A percentile compares a stretch with the other conserved stretches of the same genome.
Conservation (phyloP, 2,113 vertebrate genomes). For the Phylloscopus trochiloides region DNA sequence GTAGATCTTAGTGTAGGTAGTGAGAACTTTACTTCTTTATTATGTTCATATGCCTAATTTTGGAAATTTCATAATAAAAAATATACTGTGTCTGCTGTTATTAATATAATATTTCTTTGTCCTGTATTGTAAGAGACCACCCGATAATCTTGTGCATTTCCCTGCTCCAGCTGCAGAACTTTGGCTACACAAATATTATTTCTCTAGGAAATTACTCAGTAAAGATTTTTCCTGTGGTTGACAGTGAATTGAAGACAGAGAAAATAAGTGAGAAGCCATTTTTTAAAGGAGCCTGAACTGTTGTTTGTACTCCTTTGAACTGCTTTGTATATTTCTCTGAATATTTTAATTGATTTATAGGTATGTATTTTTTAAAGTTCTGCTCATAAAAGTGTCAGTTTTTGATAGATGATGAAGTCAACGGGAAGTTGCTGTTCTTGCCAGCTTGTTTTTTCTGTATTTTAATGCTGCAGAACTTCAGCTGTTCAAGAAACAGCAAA, state of each 20-base stretch:
- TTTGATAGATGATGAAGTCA: slow-evolving; percentile 8
- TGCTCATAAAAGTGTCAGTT: slow-evolving; percentile 10
- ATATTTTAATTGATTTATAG: slow-evolving; percentile 16
- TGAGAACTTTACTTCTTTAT: neutral
- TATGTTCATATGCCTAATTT: neutral
- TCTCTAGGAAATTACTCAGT: slow-evolving; percentile 22
- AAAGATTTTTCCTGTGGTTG: slow-evolving; percentile 14
- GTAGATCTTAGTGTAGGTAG: neutral
- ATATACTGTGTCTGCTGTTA: neutral
- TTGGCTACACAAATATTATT: neutral
- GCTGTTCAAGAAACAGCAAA: slow-evolving; percentile 4
- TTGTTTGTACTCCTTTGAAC: slow-evolving; percentile 5
- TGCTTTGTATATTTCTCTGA: slow-evolving; percentile 31
- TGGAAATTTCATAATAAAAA: neutral
- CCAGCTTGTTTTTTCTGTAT: neutral
- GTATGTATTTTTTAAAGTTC: neutral
- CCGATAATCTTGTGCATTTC: neutral
- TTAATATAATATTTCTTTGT: slow-evolving; percentile 14
- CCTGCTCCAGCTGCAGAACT: neutral
- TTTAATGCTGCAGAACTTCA: slow-evolving; percentile 30
- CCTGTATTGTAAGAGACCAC: neutral
- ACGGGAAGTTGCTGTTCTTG: slow-evolving; percentile 8
- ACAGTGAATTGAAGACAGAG: slow-evolving; percentile 4
- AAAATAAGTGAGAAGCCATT: neutral
- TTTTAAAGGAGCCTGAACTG: neutral